Conservation (phyloP, 2,888 invertebrate genomes). For the Sturmia bella region DNA sequence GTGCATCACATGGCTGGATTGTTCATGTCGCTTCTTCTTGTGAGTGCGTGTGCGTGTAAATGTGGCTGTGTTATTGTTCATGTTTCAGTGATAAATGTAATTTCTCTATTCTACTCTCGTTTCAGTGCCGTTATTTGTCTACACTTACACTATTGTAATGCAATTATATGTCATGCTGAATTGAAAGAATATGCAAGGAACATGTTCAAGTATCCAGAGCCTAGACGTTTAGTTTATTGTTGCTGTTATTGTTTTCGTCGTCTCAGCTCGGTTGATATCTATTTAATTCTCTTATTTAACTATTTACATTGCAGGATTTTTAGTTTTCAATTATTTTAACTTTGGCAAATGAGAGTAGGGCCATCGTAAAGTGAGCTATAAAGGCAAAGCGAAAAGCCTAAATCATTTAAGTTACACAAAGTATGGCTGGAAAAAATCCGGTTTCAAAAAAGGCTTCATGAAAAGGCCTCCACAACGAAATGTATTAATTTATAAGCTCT, state of each 20-base stretch:
- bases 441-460: no score
- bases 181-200: constrained; percentile 68
- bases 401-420: no score
- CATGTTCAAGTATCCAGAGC: constrained; percentile 67
- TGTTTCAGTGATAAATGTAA: constrained; percentile 50
- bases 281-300: constrained; percentile 65
- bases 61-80: neutral
- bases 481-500: neutral
- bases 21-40: neutral
- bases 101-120: constrained; percentile 50
- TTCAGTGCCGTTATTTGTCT: constrained; percentile 20
- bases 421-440: no score
- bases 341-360: neutral
- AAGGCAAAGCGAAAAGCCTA: neutral
- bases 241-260: constrained; percentile 19
- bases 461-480: no score
- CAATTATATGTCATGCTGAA: constrained; percentile 70
- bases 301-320: constrained; percentile 50
- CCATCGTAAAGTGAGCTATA: neutral
- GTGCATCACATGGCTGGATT: constrained; percentile 3
- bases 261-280: constrained; percentile 31
- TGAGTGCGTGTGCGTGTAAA: neutral
- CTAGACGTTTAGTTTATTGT: constrained; percentile 17
- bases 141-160: constrained; percentile 59
- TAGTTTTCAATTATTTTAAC: neutral